Conservation (phyloP, 2,113 vertebrate genomes). For the Aleadryas rufinucha region DNA sequence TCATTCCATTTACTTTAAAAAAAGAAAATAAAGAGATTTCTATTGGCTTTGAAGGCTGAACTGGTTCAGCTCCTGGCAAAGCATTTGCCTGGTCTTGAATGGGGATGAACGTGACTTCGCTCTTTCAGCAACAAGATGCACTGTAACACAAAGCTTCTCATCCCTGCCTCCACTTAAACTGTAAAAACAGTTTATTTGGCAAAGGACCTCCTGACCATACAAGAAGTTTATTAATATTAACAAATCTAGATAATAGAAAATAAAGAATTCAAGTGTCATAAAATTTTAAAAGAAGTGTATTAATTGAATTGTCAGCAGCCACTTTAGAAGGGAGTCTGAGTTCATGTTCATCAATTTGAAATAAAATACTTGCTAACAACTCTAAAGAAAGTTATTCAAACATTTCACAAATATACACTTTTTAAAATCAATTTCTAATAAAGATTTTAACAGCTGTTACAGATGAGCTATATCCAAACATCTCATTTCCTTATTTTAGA, state of each 20-base stretch:
- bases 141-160: background rate
- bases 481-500: background rate
- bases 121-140: background rate
- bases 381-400: background rate
- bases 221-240: background rate
- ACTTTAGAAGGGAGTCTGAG: background rate
- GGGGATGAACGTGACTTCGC: background rate
- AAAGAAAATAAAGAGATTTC: background rate
- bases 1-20: background rate
- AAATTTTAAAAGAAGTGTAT: background rate
- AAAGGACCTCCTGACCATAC: background rate
- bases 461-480: background rate
- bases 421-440: background rate
- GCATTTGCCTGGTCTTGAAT: fast-evolving
- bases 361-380: background rate
- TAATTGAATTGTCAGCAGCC: background rate
- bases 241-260: background rate
- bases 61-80: background rate
- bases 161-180: background rate
- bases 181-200: background rate
- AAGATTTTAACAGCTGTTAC: background rate
- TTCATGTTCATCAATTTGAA: background rate
- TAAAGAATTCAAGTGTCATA: background rate
- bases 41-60: background rate
- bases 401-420: background rate